Conservation (phyloP, 2,888 invertebrate genomes). For the Drosophila neonasuta region DNA sequence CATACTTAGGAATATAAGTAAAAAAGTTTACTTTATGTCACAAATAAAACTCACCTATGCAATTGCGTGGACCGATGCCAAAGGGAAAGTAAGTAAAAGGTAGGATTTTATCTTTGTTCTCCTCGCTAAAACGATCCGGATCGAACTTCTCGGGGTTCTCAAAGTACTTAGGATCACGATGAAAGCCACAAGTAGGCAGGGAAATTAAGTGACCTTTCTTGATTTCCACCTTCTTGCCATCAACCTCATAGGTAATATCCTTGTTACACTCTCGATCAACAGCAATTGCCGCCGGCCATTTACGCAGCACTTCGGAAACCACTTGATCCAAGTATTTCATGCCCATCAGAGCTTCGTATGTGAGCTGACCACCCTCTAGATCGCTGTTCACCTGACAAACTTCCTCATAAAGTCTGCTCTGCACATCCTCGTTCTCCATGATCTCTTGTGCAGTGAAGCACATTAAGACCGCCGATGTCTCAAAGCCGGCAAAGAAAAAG, state of each 20-base stretch:
- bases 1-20: neutral
- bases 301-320: constrained; percentile 83
- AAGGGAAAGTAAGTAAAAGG: constrained; percentile 84
- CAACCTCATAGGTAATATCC: constrained; percentile 82
- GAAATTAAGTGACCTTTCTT: constrained; percentile 71
- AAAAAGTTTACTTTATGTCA: too few relatives aligned
- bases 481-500: constrained; percentile 85
- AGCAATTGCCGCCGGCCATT: constrained; percentile 83
- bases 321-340: constrained; percentile 85
- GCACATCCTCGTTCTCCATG: constrained; percentile 84
- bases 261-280: constrained; percentile 84
- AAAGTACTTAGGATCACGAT: constrained; percentile 83
- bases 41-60: too few relatives aligned
- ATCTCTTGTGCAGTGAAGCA: constrained; percentile 84
- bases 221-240: constrained; percentile 71
- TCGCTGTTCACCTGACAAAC: constrained; percentile 83
- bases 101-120: constrained; percentile 83
- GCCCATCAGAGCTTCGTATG: constrained; percentile 84
- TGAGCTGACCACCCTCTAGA: constrained; percentile 82
- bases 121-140: constrained; percentile 84
- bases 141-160: constrained; percentile 84
- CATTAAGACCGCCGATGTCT: constrained; percentile 82
- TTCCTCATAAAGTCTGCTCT: constrained; percentile 84
- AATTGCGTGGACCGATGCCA: constrained; percentile 85
- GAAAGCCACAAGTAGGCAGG: constrained; percentile 82